Conservation (phyloP, 2,888 invertebrate species). For the Harpagoxenus sublaevis region DNA sequence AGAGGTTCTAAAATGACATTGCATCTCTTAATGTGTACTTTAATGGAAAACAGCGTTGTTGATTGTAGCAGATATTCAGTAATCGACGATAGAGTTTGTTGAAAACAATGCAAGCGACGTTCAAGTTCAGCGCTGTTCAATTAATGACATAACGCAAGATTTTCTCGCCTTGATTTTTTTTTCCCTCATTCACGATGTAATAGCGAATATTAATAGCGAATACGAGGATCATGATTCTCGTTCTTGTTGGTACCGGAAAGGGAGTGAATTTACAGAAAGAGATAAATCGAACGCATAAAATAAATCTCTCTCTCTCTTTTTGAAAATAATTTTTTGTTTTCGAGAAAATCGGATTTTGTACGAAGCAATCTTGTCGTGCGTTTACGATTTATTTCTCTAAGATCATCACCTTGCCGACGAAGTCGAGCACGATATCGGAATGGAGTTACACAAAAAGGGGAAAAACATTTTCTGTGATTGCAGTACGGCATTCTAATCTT, state of each 20-base stretch:
- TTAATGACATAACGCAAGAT: background rate
- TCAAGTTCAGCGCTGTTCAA: background rate
- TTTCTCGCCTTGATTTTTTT: background rate
- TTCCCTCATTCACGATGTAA: background rate
- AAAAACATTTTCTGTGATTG: constrained; percentile 80
- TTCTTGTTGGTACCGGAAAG: background rate
- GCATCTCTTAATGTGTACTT: background rate
- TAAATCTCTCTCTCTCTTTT: background rate
- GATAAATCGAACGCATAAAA: background rate
- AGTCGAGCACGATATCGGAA: background rate
- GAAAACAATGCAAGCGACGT: background rate
- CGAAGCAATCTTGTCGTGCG: background rate
- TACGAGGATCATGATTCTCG: background rate
- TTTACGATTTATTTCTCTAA: background rate
- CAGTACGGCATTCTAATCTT: constrained; percentile 91
- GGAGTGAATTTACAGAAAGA: background rate
- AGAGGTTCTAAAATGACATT: background rate
- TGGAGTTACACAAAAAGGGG: constrained; percentile 8
- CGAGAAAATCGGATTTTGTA: background rate
- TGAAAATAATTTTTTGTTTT: background rate
- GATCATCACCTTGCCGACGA: background rate
- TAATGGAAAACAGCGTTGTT: background rate
- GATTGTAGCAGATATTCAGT: background rate
- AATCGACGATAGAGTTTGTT: background rate
- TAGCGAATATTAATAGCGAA: background rate